Evolutionary conservation across 2,888 invertebrate species (phyloP), one percentile per base, ranked within the genome.

Genomic region (Lypha dubia): DNA sequence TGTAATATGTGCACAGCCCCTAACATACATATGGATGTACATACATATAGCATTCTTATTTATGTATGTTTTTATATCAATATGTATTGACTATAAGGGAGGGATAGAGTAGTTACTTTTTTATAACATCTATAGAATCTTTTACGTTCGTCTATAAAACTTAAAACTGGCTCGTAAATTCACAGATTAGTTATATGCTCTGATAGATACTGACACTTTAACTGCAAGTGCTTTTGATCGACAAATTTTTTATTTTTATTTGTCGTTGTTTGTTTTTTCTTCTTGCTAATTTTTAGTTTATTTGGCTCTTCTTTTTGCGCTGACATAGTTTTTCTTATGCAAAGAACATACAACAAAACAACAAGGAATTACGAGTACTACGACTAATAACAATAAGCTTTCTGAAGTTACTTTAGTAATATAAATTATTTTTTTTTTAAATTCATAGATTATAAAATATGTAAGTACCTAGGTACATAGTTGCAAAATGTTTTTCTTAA

Each of bases 181-280:
- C 74, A 49, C 74, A 58, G 77, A 83, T 83, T 79, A 83, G 63
- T 83, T 83, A 79, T 75, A 70, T 74, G 68, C 73, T 63, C 79
- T 51, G 56, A 83, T 83, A 83, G 79, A 62, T 35, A 70, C 74
- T 68, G 83, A 75, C 68, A 83, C 68, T 83, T 79, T 63, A 70
- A 79, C 62, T 73, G 77, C 68, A 74, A 73, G 51, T 77, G 32
- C 71, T 74, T 80, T 67, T 76, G 24, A 67, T 44, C 9, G 20
- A 51, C n/a, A 22, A 56, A 9, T 17, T 32, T 9, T 28, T 28
- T 32, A 1, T 28, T 41, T 38, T 4, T 38, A n/a, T 35, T 13
- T 13, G 38, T 24, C n/a, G 41, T 8, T 22, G 44, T 24, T 49
- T 32, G 8, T 3, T 44, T 63, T 3, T 51, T 5, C 63, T 44